Conservation (phyloP, 2,797 vertebrate species). For the Gymnoscopelus microlampas region DNA sequence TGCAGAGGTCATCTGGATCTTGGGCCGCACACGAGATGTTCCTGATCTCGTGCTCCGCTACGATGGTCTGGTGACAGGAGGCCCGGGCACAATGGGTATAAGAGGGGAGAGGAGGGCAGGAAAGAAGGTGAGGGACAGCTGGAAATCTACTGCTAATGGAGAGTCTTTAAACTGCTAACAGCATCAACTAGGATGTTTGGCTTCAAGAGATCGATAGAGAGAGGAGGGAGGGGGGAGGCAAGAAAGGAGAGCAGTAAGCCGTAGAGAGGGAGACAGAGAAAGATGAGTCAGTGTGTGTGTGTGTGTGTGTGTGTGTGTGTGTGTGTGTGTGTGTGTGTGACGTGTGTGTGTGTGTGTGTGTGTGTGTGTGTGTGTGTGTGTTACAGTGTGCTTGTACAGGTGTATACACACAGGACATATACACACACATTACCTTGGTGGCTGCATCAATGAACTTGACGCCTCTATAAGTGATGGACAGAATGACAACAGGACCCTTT, state of each 20-base stretch:
- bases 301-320: no score
- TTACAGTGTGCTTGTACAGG: neutral
- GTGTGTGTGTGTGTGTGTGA: no score
- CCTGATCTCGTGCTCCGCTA: slow-evolving; percentile 97
- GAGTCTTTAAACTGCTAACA: slow-evolving; percentile 10
- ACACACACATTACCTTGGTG: slow-evolving; percentile 86
- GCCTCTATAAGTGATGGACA: slow-evolving; percentile 97
- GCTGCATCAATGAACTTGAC: slow-evolving; percentile 98
- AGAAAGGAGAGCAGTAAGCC: neutral
- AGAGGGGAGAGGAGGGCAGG: slow-evolving; percentile 16
- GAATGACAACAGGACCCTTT: slow-evolving; percentile 94
- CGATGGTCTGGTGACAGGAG: slow-evolving; percentile 84
- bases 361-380: no score
- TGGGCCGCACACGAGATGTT: slow-evolving; percentile 99
- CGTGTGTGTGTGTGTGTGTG: no score
- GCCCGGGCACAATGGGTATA: no score
- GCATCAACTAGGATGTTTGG: slow-evolving; percentile 17
- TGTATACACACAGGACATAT: neutral
- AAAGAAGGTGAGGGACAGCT: slow-evolving; percentile 12
- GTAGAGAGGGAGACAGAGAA: neutral
- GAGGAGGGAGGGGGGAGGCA: neutral
- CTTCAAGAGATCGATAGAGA: neutral
- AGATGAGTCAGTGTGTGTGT: slow-evolving; percentile 9
- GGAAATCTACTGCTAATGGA: slow-evolving; percentile 19
- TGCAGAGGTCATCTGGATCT: slow-evolving; percentile 96